Base-by-base conservation (phyloP, 2,888 invertebrate genomes). In the Drosophila mayaguana region DNA sequence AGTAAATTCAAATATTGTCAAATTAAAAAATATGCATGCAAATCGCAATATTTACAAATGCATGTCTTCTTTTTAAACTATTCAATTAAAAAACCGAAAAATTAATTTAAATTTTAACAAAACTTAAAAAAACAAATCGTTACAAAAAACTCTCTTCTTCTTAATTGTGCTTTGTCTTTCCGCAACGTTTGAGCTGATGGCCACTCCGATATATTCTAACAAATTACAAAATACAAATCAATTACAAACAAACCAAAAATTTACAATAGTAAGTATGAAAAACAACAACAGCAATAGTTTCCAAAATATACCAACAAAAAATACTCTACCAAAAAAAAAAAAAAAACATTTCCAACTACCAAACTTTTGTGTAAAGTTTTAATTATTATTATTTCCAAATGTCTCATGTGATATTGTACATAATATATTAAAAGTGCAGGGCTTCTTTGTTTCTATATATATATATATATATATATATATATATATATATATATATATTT, bases 151-250 rank as follows among this genome's bases (percentile, higher is more conserved):
- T 90, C 90, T 91, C 82, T 86, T 88, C 86, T 91, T 92, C 91
- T 91, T 91, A 91, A 92, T 93, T 93, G 93, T 93, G 92, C 92
- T 93, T 93, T 93, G 93, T 93, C 93, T 93, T 93, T 93, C 93
- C 92, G 92, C 92, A 92, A 93, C 93, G 92, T 92, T 92, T 93
- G 92, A 92, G 92, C 92, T 92, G 93, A 92, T 91, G 92, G 92
- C 92, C 91, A 91, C 91, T 90, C 89, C 91, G 92, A 92, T 89
- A 90, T 84, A 91, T 91, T 88, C 84, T 90, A 90, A 90, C 88
- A 85, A 90, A 89, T 90, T 90, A 91, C 89, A 90, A 91, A 90
- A 81, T 80, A 85, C 84, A 87, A 88, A 84, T 83, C 84, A 84
- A 84, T 77, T 72, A 88, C 87, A 85, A 81, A 84, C 83, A 84